Percentiles rank a stretch among this genome's conserved stretches.
Evolutionary conservation across 2,113 vertebrate species (phyloP).

Genomic region (Lasiurus borealis): DNA sequence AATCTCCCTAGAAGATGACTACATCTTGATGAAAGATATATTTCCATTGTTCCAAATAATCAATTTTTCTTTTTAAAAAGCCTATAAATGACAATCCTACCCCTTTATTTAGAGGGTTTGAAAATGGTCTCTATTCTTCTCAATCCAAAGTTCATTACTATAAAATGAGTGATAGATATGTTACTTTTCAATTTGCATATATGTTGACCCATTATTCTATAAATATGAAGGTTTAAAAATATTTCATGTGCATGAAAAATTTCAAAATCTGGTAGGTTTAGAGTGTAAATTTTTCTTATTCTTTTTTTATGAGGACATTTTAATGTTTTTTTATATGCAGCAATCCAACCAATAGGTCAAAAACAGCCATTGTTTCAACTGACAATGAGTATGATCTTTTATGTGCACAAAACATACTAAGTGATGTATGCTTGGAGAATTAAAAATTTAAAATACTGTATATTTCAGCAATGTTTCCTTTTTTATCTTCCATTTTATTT

Average conservation of each 20-base stretch:
- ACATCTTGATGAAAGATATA: conserved; percentile 34
- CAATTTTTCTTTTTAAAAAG: conserved; percentile 45
- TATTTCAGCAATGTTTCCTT: conserved; percentile 13
- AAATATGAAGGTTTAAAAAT: conserved; percentile 39
- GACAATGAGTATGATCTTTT: conserved; percentile 47
- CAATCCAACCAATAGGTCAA: conserved; percentile 40
- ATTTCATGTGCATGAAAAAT: conserved; percentile 1
- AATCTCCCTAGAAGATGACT: conserved; percentile 34
- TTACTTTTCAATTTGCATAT: conserved; percentile 59
- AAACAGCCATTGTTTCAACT: conserved; percentile 36
- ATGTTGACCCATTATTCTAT: conserved; percentile 20
- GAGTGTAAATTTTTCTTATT: background rate
- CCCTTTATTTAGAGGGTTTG: background rate
- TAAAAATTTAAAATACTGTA: conserved; percentile 11
- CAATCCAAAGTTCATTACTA: background rate
- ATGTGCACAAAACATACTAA: conserved; percentile 56
- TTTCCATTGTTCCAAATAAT: conserved; percentile 48
- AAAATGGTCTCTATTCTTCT: conserved; percentile 31
- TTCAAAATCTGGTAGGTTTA: conserved; percentile 14
- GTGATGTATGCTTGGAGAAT: background rate
- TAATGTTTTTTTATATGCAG: conserved; percentile 50
- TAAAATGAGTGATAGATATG: background rate
- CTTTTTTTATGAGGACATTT: conserved; percentile 21
- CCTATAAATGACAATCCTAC: conserved; percentile 15
- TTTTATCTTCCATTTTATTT: conserved; percentile 46